phyloP scores from a whole-genome alignment of 2,888 invertebrate species.

The Ectemnius continuus region DNA sequence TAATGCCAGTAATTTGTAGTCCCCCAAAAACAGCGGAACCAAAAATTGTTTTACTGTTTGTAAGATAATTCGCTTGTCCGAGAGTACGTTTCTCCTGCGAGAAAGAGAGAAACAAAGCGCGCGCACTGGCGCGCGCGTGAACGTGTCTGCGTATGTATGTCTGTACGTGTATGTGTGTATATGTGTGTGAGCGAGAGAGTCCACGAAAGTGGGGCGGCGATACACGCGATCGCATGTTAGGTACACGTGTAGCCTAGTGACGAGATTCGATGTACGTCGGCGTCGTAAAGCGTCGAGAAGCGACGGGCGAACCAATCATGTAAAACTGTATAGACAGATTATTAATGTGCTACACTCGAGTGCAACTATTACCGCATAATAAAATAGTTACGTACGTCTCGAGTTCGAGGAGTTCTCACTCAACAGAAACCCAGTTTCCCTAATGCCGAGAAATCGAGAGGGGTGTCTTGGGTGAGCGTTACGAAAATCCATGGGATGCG shows the following conservation, averaged over 20 bases:
- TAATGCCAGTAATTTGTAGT: no score
- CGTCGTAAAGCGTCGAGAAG: conserved; percentile 44
- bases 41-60: no score
- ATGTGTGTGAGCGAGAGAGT: no score
- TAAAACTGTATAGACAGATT: conserved; percentile 62
- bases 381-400: conserved; percentile 63
- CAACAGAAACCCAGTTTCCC: background rate
- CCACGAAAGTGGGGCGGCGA: background rate
- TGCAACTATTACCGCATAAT: conserved; percentile 62
- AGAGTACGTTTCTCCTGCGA: no score
- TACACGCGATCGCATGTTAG: conserved; percentile 49
- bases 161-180: no score
- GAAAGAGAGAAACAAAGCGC: no score
- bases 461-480: background rate
- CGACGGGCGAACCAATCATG: conserved; percentile 54
- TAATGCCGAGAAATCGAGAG: background rate
- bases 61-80: no score
- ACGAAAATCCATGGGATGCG: conserved; percentile 28
- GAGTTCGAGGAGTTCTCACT: conserved; percentile 28
- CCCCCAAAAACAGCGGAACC: no score
- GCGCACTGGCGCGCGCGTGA: no score
- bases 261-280: conserved; percentile 57
- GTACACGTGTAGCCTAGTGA: conserved; percentile 54
- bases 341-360: conserved; percentile 61
- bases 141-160: no score